These are phyloP conservation scores for Condylura cristata DNA, from an alignment of 2,113 vertebrate species.

Conservation along the genomic window DNA sequence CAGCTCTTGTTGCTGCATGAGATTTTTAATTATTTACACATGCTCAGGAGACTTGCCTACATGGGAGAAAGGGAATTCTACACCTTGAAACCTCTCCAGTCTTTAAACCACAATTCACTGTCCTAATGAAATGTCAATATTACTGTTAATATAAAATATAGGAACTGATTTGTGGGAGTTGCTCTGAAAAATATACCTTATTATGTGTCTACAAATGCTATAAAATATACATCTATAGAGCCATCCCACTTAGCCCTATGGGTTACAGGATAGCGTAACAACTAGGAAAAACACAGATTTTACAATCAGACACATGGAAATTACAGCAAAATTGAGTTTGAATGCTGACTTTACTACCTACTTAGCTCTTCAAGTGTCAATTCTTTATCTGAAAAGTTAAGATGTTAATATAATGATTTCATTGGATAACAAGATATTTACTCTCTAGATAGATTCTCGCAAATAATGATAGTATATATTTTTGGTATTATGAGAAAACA, in stretches of 20 bases:
- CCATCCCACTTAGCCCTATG: background rate
- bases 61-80: background rate
- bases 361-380: background rate
- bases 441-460: background rate
- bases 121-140: background rate
- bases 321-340: background rate
- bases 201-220: background rate
- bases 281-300: background rate
- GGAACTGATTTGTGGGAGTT: background rate
- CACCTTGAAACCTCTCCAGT: background rate
- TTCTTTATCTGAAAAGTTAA: constrained; percentile 9
- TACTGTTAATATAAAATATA: background rate
- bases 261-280: background rate
- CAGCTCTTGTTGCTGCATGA: background rate
- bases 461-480: background rate
- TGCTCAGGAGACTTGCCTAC: background rate
- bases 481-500: background rate
- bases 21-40: background rate
- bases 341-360: background rate
- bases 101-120: background rate
- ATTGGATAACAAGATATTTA: background rate
- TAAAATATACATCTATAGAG: background rate
- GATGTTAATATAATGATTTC: background rate
- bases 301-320: background rate
- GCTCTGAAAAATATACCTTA: background rate